Evolutionary conservation across 2,113 vertebrate species (phyloP).

Genomic region (Taurulus bubalis): DNA sequence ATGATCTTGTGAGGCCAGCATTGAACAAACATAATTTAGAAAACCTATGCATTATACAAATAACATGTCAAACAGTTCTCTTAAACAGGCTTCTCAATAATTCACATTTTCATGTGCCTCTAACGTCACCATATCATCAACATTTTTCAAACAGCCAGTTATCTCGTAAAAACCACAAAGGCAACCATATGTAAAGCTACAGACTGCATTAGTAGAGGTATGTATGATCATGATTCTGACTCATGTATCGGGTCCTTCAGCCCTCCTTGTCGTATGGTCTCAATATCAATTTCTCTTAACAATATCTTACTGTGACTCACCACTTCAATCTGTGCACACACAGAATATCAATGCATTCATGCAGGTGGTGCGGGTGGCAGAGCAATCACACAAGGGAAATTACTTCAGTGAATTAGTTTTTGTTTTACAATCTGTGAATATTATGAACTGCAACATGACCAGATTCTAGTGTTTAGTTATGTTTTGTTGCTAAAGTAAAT

Average conservation of each 20-base stretch:
- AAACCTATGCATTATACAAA: constrained; percentile 47
- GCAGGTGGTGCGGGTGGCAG: constrained; percentile 52
- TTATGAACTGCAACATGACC: constrained; percentile 35
- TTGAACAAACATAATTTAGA: constrained; percentile 38
- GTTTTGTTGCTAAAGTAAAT: constrained; percentile 48
- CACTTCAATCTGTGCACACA: constrained; percentile 55
- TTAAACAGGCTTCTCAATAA: constrained; percentile 25
- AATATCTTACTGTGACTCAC: constrained; percentile 13
- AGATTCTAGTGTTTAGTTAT: constrained; percentile 34
- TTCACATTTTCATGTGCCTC: constrained; percentile 56
- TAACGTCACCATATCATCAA: constrained; percentile 13
- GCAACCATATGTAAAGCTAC: constrained; percentile 77
- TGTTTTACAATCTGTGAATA: constrained; percentile 53
- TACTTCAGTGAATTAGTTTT: constrained; percentile 37
- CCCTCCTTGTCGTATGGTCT: constrained; percentile 39
- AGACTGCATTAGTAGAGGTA: constrained; percentile 65
- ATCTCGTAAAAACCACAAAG: constrained; percentile 66
- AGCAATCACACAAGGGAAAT: constrained; percentile 29
- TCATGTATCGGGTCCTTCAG: constrained; percentile 47
- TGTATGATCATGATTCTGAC: constrained; percentile 54
- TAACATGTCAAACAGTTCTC: constrained; percentile 44
- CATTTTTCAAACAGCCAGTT: constrained; percentile 37
- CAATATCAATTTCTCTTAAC: constrained; percentile 21
- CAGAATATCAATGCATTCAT: constrained; percentile 59
- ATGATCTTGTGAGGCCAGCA: constrained; percentile 11